Base-by-base conservation (phyloP, 1,140 invertebrate species). In the Cydia strobilella region DNA sequence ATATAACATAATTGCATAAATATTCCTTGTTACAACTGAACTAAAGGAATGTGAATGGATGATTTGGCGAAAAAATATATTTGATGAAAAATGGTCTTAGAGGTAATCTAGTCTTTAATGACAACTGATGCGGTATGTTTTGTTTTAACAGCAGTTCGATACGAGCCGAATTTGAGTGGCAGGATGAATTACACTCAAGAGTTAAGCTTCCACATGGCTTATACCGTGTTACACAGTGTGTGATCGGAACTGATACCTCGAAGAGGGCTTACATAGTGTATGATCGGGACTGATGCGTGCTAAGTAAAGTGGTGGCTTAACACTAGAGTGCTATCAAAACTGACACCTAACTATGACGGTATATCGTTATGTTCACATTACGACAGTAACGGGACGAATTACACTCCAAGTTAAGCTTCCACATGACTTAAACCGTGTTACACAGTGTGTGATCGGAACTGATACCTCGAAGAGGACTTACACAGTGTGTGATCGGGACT, bases 201-300 rank as follows among this genome's bases (percentile, higher is more conserved):
- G 54, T 12, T 59, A 59, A 23, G 54, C 54, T 59, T 59, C 54
- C 18, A 59, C 18, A 23, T 59, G 9, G 23, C 54, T 59, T 59
- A 59, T 59, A 59, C 54, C 20, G 54, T 9, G 18, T 59, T 59
- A 59, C 54, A 59, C 54, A 59, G 54, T n/a, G 54, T 59, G 54
- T 59, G 54, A 59, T 59, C 54, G 20, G 54, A 12, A 59, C 54
- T 59, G 54, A 20, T 10, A 23, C 54, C 54, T 59, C 54, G 18
- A 20, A 23, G 2, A 59, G 20, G 54, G 54, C n/a, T 59, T 59
- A 59, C 54, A 59, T 18, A 23, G 54, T 59, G 54, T 59, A 20
- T 12, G 54, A 59, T 59, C 54, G 20, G 54, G 7, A 59, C 54
- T 59, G 54, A 59, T 59, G 18, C 54, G 54, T 59, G 20, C 54